These are phyloP conservation scores for Nothura maculosa DNA, from an alignment of 2,797 vertebrate species.

Conservation along the genomic window DNA sequence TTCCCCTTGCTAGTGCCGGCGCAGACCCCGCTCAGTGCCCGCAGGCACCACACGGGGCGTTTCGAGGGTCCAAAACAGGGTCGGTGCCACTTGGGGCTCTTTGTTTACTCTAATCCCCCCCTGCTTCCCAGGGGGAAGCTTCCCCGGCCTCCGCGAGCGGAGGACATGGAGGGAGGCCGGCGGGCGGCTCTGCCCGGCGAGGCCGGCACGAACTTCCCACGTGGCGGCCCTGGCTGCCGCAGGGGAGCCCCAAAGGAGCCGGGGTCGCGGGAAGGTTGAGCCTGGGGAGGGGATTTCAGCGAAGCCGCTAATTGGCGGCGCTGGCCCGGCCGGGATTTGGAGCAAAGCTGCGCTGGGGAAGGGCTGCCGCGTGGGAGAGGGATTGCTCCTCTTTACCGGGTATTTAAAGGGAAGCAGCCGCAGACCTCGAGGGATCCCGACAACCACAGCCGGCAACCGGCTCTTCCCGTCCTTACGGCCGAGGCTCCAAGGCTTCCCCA, in stretches of 20 bases:
- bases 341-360: slow-evolving; percentile 80
- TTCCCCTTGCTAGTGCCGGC: too few species aligned
- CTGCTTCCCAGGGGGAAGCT: neutral
- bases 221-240: accelerated
- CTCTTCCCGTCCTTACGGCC: neutral
- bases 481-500: neutral
- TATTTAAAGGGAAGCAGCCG: slow-evolving; percentile 11
- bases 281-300: slow-evolving; percentile 40
- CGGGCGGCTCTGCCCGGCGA: too few species aligned
- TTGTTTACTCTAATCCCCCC: neutral
- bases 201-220: too few species aligned
- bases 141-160: too few species aligned
- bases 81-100: neutral
- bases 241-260: neutral
- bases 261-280: slow-evolving; percentile 44
- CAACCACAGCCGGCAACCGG: accelerated
- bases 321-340: slow-evolving; percentile 87
- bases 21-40: neutral
- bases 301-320: neutral
- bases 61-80: neutral
- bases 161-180: too few species aligned
- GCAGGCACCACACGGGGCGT: neutral
- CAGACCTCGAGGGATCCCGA: neutral
- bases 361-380: slow-evolving; percentile 81
- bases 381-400: neutral